These are phyloP conservation scores for Zophobas morio DNA, from an alignment of 1,140 invertebrate species.

Conservation along the genomic window DNA sequence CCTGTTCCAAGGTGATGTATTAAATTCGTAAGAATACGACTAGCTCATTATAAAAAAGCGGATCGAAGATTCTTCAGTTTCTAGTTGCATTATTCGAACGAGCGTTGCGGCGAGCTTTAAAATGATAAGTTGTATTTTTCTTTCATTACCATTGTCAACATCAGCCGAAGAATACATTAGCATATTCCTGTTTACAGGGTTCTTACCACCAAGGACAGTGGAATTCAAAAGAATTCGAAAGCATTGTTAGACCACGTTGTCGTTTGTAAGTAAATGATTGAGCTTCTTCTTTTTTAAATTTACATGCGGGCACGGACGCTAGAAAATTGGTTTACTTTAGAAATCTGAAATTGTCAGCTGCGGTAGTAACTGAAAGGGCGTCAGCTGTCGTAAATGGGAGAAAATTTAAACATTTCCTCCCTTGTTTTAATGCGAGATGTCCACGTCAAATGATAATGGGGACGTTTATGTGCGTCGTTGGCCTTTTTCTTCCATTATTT, in stretches of 20 bases:
- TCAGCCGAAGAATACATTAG: constrained; percentile 14
- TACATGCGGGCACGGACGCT: constrained; percentile 19
- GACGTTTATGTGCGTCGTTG: constrained; percentile 8
- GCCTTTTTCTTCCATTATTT: constrained; percentile 23
- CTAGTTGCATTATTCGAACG: neutral
- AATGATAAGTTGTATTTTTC: constrained; percentile 32
- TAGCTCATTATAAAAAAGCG: constrained; percentile 19
- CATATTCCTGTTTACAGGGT: constrained; percentile 25
- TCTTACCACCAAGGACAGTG: constrained; percentile 22
- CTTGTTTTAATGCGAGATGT: constrained; percentile 44
- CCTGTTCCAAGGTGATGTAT: constrained; percentile 43
- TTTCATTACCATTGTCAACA: constrained; percentile 38
- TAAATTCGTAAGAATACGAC: constrained; percentile 43
- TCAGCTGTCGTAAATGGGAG: constrained; percentile 42
- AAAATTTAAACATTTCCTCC: constrained; percentile 47
- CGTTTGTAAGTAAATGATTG: constrained; percentile 12
- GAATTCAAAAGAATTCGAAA: constrained; percentile 24
- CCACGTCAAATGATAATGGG: constrained; percentile 21
- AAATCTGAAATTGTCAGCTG: constrained; percentile 47
- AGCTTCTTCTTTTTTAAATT: constrained; percentile 25
- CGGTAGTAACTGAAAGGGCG: constrained; percentile 21
- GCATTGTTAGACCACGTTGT: constrained; percentile 27
- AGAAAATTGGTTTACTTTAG: constrained; percentile 29
- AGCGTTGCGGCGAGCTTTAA: constrained; percentile 14
- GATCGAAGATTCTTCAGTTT: neutral